Percentiles rank a stretch among this genome's conserved stretches.
Evolutionary conservation across 2,113 vertebrate genomes (phyloP).

Genomic region (Thunnus thynnus): DNA sequence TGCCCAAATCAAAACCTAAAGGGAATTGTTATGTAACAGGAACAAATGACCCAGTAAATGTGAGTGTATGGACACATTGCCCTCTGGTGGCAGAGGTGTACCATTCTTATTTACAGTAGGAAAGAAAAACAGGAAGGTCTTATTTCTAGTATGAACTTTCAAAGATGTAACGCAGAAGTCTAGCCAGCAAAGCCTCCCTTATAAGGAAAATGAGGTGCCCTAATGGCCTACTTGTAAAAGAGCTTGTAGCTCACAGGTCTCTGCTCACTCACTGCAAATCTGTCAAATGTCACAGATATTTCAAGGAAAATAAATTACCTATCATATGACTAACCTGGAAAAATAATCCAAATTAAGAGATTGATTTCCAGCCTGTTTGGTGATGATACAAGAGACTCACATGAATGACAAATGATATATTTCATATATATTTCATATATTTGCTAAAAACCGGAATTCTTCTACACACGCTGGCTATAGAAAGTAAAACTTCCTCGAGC

Average conservation of each 20-base stretch:
- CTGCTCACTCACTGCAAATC: background rate
- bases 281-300: background rate
- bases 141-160: slow-evolving; percentile 38
- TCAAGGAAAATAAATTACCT: background rate
- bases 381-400: background rate
- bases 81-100: slow-evolving; percentile 68
- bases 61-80: slow-evolving; percentile 16
- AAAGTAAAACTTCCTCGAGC: background rate
- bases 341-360: background rate
- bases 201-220: background rate
- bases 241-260: background rate
- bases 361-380: too few species aligned
- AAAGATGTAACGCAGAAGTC: slow-evolving; percentile 31
- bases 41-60: slow-evolving; percentile 35
- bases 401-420: background rate
- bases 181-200: background rate
- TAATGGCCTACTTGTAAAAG: slow-evolving; percentile 3
- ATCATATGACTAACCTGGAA: slow-evolving; percentile 7
- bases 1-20: slow-evolving; percentile 38
- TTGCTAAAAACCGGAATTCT: slow-evolving; percentile 1
- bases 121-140: slow-evolving; percentile 2
- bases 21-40: slow-evolving; percentile 42
- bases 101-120: slow-evolving; percentile 28
- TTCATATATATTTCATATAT: background rate
- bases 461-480: background rate